Percentiles rank a stretch among this genome's conserved stretches.
These are phyloP conservation scores for Alcedo atthis DNA, from an alignment of 2,797 vertebrate species.

Conservation along the genomic window DNA sequence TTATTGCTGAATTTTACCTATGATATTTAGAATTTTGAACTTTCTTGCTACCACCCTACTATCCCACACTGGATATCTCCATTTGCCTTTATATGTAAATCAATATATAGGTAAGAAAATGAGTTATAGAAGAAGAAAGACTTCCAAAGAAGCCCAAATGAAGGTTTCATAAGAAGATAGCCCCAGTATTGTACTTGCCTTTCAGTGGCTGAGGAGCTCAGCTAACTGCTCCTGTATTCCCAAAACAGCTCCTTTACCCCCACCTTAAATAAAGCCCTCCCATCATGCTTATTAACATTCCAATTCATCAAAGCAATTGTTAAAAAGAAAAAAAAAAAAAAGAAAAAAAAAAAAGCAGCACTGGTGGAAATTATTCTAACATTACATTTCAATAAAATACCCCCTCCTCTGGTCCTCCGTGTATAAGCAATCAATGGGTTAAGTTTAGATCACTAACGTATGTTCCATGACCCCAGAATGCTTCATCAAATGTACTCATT, in stretches of 20 bases:
- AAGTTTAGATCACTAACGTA: conserved; percentile 98
- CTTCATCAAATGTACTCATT: conserved; percentile 99
- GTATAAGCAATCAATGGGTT: conserved; percentile 97
- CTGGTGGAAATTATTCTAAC: conserved; percentile 83
- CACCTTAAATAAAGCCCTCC: conserved; percentile 50
- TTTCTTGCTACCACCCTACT: neutral
- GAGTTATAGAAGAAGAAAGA: neutral
- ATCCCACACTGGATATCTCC: fast-evolving
- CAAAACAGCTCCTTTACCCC: neutral
- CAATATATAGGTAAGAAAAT: neutral
- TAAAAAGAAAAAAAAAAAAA: neutral
- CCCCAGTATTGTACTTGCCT: neutral
- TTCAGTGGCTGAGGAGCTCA: neutral
- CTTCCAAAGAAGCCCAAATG: neutral
- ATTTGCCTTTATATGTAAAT: neutral
- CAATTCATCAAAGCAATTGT: conserved; percentile 66
- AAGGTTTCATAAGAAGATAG: neutral
- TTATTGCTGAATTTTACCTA: neutral
- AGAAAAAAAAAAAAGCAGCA: conserved; percentile 30
- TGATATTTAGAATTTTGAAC: neutral
- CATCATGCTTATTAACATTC: conserved; percentile 61
- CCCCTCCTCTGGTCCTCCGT: conserved; percentile 84
- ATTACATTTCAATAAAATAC: conserved; percentile 92
- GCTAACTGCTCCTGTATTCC: neutral
- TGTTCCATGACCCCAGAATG: conserved; percentile 97